A percentile compares a stretch with the other conserved stretches of the same genome.
phyloP scores from a whole-genome alignment of 2,113 vertebrate genomes.

The Gobiocypris rarus region DNA sequence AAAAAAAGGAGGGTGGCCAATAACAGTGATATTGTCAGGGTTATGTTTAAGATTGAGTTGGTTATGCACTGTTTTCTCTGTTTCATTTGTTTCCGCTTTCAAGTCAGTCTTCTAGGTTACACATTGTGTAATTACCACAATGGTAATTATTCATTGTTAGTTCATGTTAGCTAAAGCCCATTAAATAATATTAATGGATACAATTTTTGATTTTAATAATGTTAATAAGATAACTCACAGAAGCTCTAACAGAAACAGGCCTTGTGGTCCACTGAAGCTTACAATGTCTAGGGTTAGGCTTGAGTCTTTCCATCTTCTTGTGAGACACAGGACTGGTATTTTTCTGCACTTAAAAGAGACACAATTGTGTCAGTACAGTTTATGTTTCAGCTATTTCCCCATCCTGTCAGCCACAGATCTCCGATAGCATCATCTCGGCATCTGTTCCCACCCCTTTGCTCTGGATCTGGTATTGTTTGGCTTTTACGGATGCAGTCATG shows the following conservation, averaged over 20 bases:
- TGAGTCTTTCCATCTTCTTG: neutral
- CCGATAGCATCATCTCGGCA: constrained; percentile 23
- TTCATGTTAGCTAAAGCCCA: too few species aligned
- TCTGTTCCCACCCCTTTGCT: neutral
- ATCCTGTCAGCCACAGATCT: constrained; percentile 14
- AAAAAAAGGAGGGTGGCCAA: neutral
- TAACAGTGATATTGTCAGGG: neutral
- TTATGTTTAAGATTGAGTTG: too few species aligned
- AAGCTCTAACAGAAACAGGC: neutral
- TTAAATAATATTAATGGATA: too few species aligned
- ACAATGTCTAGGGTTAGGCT: neutral
- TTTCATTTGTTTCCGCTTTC: too few species aligned
- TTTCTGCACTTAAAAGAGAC: constrained; percentile 32
- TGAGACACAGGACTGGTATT: constrained; percentile 5
- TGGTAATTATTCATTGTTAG: too few species aligned
- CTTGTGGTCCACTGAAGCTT: neutral
- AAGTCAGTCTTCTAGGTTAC: too few species aligned
- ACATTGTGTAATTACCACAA: too few species aligned
- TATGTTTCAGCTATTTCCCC: constrained; percentile 35
- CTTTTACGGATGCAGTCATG: constrained; percentile 30
- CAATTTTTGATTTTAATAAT: too few species aligned
- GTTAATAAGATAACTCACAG: neutral
- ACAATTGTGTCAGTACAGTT: constrained; percentile 24
- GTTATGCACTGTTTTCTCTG: too few species aligned
- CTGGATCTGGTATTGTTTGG: neutral